Evolutionary conservation across 37 sponge, comb jelly and placozoan species (phyloP).

Genomic region (Hexactinellida sp.): DNA sequence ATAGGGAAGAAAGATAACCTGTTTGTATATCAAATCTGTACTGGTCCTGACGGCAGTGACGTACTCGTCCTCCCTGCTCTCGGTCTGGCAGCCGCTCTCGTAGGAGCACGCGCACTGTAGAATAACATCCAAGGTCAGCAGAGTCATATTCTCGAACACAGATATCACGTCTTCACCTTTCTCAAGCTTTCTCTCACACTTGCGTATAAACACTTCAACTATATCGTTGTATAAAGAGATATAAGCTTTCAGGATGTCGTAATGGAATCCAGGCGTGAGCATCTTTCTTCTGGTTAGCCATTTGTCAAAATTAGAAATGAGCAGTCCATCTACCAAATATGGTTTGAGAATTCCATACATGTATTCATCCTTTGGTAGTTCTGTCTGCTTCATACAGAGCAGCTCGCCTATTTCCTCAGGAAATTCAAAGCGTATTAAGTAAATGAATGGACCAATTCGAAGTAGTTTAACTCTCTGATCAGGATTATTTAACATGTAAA

Average conservation of each 20-base stretch:
- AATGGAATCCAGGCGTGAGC: slow-evolving; percentile 72
- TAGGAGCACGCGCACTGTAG: slow-evolving; percentile 49
- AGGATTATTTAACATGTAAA: background rate
- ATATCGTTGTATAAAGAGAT: slow-evolving; percentile 43
- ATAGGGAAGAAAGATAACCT: slow-evolving; percentile 12
- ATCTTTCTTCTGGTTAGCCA: slow-evolving; percentile 46
- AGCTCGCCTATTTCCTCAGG: background rate
- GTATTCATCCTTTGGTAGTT: background rate
- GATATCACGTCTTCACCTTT: slow-evolving; percentile 20
- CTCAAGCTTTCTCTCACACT: background rate
- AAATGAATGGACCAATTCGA: background rate
- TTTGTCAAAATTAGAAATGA: no score
- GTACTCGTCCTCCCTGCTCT: background rate
- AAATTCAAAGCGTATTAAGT: background rate
- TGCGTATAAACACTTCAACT: slow-evolving; percentile 20
- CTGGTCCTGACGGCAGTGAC: background rate
- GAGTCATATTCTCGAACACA: slow-evolving; percentile 27
- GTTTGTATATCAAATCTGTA: background rate
- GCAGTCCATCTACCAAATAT: slow-evolving; percentile 45
- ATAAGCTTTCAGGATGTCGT: slow-evolving; percentile 49
- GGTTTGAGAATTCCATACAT: background rate
- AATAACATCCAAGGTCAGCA: slow-evolving; percentile 47
- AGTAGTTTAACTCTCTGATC: background rate
- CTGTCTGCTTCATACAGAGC: background rate
- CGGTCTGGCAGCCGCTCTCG: slow-evolving; percentile 49